phyloP scores from a whole-genome alignment of 2,113 vertebrate genomes.

The Cochlearius cochlearius region DNA sequence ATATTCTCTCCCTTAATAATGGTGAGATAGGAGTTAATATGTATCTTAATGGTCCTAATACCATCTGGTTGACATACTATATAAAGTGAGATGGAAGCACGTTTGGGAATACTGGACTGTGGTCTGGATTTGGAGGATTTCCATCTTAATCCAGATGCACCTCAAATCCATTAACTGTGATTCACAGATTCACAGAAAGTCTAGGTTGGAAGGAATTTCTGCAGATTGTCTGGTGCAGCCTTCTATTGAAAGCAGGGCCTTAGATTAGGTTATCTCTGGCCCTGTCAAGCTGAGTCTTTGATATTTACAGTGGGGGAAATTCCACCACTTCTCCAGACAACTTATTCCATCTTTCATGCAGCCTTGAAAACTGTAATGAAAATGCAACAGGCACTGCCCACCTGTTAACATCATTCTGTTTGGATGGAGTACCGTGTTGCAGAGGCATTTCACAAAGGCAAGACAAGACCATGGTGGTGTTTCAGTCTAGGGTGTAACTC shows the following conservation, averaged over 20 bases:
- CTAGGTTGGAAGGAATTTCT: not conserved
- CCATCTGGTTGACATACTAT: not conserved
- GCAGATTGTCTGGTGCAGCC: not conserved
- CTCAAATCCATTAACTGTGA: not conserved
- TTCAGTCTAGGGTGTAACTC: not conserved
- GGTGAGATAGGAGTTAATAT: not conserved
- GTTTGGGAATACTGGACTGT: not conserved
- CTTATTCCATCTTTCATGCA: not conserved
- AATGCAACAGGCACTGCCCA: not conserved
- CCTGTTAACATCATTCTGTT: not conserved
- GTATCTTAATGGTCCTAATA: not conserved
- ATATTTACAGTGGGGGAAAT: not conserved
- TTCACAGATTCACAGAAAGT: not conserved
- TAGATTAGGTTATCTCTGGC: not conserved
- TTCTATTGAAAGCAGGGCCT: not conserved
- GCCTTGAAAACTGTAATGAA: not conserved
- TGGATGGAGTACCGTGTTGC: not conserved
- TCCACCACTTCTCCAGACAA: not conserved
- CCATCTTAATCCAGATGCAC: not conserved
- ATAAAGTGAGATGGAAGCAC: not conserved
- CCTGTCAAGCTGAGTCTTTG: not conserved
- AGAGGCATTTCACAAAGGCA: not conserved
- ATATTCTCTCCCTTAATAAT: not conserved
- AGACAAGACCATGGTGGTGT: not conserved
- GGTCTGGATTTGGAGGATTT: not conserved